A percentile compares a stretch with the other conserved stretches of the same genome.
Conservation (phyloP, 1,140 invertebrate species). For the Goniozus legneri region DNA sequence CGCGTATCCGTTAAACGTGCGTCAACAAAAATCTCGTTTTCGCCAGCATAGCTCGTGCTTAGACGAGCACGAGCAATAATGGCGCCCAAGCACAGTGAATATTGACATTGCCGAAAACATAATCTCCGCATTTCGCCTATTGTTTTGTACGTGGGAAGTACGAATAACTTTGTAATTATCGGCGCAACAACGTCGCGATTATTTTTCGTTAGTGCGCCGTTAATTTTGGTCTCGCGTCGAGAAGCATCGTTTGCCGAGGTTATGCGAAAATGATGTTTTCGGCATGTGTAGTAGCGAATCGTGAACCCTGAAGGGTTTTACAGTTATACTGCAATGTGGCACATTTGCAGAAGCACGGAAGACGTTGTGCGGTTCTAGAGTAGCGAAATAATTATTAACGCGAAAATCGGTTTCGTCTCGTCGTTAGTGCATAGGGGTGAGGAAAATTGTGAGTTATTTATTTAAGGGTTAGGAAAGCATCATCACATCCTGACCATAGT, state of each 20-base stretch:
- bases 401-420: slow-evolving; percentile 27
- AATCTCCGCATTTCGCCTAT: slow-evolving; percentile 30
- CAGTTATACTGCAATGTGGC: slow-evolving; percentile 57
- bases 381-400: slow-evolving; percentile 27
- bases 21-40: slow-evolving; percentile 34
- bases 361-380: slow-evolving; percentile 45
- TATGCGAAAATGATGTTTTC: slow-evolving; percentile 54
- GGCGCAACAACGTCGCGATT: slow-evolving; percentile 32
- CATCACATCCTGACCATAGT: too few species aligned
- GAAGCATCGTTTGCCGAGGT: too few species aligned
- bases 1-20: slow-evolving; percentile 20
- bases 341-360: slow-evolving; percentile 54
- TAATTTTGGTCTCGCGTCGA: too few species aligned
- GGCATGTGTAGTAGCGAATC: slow-evolving; percentile 47
- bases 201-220: slow-evolving; percentile 5
- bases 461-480: slow-evolving; percentile 35
- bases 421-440: slow-evolving; percentile 24
- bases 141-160: slow-evolving; percentile 33
- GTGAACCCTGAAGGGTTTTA: slow-evolving; percentile 57
- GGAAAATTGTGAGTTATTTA: slow-evolving; percentile 31
- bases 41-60: slow-evolving; percentile 31
- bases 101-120: slow-evolving; percentile 48
- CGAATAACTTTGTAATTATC: slow-evolving; percentile 40
- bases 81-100: slow-evolving; percentile 45
- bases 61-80: slow-evolving; percentile 39